A percentile compares a stretch with the other conserved stretches of the same genome.
phyloP scores from a whole-genome alignment of 2,888 invertebrate genomes.

The Drosophila affinis region DNA sequence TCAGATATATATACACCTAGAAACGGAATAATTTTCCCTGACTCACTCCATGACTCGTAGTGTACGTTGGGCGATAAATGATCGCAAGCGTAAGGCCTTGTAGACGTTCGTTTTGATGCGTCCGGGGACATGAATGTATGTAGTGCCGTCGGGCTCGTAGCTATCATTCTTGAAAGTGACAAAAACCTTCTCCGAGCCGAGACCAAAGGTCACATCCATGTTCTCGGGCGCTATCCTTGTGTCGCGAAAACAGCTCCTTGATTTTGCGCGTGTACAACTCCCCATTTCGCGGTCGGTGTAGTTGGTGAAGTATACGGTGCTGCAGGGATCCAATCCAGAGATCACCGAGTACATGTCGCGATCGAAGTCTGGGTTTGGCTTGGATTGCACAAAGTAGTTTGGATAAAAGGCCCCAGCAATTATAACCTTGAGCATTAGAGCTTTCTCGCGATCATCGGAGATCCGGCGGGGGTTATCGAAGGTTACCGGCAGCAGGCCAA shows the following conservation, averaged over 20 bases:
- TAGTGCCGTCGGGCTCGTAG: constrained; percentile 44
- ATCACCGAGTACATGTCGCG: constrained; percentile 87
- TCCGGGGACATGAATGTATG: constrained; percentile 85
- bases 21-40: no score
- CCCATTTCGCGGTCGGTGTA: constrained; percentile 87
- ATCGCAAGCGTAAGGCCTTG: constrained; percentile 89
- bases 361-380: constrained; percentile 86
- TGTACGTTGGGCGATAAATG: constrained; percentile 81
- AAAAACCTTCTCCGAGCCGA: constrained; percentile 87
- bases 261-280: constrained; percentile 88
- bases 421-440: constrained; percentile 87
- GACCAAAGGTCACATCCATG: constrained; percentile 83
- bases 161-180: constrained; percentile 86
- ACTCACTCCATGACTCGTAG: constrained; percentile 82
- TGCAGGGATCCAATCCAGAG: constrained; percentile 90
- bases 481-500: constrained; percentile 85
- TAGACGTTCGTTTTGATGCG: constrained; percentile 89
- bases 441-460: constrained; percentile 85
- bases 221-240: constrained; percentile 82
- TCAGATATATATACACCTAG: background rate
- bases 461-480: constrained; percentile 39
- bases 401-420: constrained; percentile 92
- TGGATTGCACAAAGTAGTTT: constrained; percentile 90
- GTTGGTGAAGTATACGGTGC: constrained; percentile 88
- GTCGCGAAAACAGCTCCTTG: constrained; percentile 85